phyloP scores from a whole-genome alignment of 2,888 invertebrate species.

The Amorpha juglandis region DNA sequence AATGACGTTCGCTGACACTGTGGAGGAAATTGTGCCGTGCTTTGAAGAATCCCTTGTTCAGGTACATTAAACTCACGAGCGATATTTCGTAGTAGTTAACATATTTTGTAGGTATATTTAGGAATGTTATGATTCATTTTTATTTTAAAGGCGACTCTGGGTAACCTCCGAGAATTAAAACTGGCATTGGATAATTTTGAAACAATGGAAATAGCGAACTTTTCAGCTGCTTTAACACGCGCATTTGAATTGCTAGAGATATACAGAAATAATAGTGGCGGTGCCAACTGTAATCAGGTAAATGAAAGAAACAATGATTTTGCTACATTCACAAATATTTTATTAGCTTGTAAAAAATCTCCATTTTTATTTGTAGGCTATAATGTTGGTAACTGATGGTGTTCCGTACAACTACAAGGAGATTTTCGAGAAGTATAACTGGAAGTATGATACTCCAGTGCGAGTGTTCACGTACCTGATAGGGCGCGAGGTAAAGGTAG shows the following conservation, averaged over 20 bases:
- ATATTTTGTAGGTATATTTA: slow-evolving; percentile 1
- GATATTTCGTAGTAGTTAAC: neutral
- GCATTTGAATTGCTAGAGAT: slow-evolving; percentile 94
- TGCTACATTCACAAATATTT: neutral
- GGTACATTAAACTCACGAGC: slow-evolving; percentile 70
- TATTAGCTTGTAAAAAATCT: neutral
- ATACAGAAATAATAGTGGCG: slow-evolving; percentile 85
- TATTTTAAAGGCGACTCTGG: slow-evolving; percentile 89
- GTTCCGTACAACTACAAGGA: slow-evolving; percentile 97
- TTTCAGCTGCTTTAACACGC: slow-evolving; percentile 93
- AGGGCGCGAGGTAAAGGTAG: slow-evolving; percentile 91
- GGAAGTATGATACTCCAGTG: slow-evolving; percentile 92
- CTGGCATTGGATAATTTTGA: slow-evolving; percentile 90
- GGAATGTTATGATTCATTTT: slow-evolving; percentile 10
- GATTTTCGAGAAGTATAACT: slow-evolving; percentile 95
- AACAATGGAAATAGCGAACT: slow-evolving; percentile 96
- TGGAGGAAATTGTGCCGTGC: slow-evolving; percentile 93
- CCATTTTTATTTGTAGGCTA: slow-evolving; percentile 87
- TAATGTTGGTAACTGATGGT: slow-evolving; percentile 99
- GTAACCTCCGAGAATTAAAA: slow-evolving; percentile 92
- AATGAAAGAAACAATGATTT: neutral
- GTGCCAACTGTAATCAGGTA: slow-evolving; percentile 86
- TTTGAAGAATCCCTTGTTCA: slow-evolving; percentile 95
- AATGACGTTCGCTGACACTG: slow-evolving; percentile 93
- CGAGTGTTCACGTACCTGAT: slow-evolving; percentile 99